Evolutionary conservation across 2,888 invertebrate genomes (phyloP).

Genomic region (Xestia ashworthii): DNA sequence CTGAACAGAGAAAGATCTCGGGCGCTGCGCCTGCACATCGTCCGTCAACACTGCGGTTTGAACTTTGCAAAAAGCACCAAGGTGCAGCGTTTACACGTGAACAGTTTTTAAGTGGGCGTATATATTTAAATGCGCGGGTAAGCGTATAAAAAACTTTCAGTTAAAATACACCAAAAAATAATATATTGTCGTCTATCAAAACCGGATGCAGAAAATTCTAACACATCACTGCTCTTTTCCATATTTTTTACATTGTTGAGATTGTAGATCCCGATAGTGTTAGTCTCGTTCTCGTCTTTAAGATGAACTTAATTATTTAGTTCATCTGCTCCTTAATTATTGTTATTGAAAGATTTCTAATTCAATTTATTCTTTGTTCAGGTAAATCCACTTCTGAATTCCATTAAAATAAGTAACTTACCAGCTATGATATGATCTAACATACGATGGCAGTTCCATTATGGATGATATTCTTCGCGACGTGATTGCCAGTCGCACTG

Average conservation of each 20-base stretch:
- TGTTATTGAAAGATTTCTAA: background rate
- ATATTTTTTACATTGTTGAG: background rate
- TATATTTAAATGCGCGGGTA: background rate
- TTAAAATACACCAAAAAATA: background rate
- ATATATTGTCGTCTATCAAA: conserved; percentile 1
- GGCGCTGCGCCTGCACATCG: conserved; percentile 63
- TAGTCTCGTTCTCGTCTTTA: background rate
- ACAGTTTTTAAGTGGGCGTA: conserved; percentile 23
- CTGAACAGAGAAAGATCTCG: conserved; percentile 29
- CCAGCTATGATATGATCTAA: background rate
- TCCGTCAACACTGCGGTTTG: conserved; percentile 68
- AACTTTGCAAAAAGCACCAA: conserved; percentile 66
- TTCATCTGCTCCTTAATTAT: background rate
- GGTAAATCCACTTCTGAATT: background rate
- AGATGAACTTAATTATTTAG: background rate
- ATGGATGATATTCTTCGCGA: conserved; percentile 24
- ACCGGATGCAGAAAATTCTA: conserved; percentile 27
- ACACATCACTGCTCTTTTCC: background rate
- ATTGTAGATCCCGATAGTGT: background rate
- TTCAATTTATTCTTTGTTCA: background rate
- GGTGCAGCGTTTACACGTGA: conserved; percentile 7
- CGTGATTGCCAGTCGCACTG: conserved; percentile 34
- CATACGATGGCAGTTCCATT: conserved; percentile 23
- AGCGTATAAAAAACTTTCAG: conserved; percentile 6
- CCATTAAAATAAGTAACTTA: background rate